Evolutionary conservation across 2,797 vertebrate species (phyloP).

Genomic region (Pampus argenteus): DNA sequence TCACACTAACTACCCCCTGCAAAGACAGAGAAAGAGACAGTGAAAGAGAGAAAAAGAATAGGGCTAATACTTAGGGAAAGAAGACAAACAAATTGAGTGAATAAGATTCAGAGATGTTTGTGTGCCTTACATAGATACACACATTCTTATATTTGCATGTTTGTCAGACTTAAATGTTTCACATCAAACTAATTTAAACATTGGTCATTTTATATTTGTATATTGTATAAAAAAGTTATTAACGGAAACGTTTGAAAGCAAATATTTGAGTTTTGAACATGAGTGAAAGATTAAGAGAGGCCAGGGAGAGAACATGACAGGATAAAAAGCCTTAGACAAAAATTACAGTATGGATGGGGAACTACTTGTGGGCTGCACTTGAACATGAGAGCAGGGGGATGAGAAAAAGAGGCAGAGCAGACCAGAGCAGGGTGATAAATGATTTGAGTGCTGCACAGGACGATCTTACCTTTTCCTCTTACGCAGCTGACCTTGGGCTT

Average conservation of each 20-base stretch:
- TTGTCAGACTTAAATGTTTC: no score
- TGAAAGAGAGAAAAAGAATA: constrained; percentile 11
- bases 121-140: constrained; percentile 24
- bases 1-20: constrained; percentile 56
- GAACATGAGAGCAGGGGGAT: constrained; percentile 42
- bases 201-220: no score
- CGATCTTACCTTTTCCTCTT: constrained; percentile 79
- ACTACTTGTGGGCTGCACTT: constrained; percentile 28
- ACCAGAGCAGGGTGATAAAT: constrained; percentile 77
- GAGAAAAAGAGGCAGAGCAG: constrained; percentile 36
- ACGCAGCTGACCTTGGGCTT: constrained; percentile 86
- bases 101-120: constrained; percentile 41
- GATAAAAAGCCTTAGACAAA: constrained; percentile 45
- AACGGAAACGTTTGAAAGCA: no score
- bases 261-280: no score
- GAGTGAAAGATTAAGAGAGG: constrained; percentile 17
- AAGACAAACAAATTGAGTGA: constrained; percentile 36
- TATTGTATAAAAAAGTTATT: no score
- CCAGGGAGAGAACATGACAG: constrained; percentile 1
- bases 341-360: constrained; percentile 44
- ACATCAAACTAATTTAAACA: no score
- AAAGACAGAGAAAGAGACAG: constrained; percentile 31
- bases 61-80: constrained; percentile 36
- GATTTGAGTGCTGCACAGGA: constrained; percentile 69
- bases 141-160: no score